Base-by-base conservation (phyloP, 2,888 invertebrate genomes). In the Ochropleura plecta region DNA sequence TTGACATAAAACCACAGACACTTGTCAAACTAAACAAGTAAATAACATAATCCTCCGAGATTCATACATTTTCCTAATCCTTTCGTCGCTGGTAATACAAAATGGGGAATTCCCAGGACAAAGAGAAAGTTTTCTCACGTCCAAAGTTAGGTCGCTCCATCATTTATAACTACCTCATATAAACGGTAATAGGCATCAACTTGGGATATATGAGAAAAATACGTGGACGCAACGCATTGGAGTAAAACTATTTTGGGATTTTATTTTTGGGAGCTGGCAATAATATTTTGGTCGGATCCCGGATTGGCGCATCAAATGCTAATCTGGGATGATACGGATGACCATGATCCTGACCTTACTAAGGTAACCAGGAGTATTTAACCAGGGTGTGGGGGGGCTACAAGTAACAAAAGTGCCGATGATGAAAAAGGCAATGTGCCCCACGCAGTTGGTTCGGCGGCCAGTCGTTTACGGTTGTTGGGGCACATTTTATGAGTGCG, bases 101-200 rank as follows among this genome's bases (percentile, higher is more conserved):
- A 87, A 79, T 71, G 76, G 76, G 76, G 67, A 83, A 79, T 83
- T 86, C 82, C 59, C 82, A 73, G 55, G 48, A 60, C 64, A 57
- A 16, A 63, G 66, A 49, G 14, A 67, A 83, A 88, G 73, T 86
- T 86, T 78, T 60, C 79, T 87, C 82, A 86, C 85, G 86, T 87
- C 49, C 77, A 20, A 79, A 84, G 79, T 81, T 85, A 63, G 64
- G 70, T 66, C 82, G 65, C 75, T 86, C 66, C 55, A 82, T 87
- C 88, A 88, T 53, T 81, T 76, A 79, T 82, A 86, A 87, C 83
- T 83, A 84, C 68, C 75, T 70, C 74, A 75, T 86, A 79, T 84
- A 76, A 80, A 70, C 78, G 74, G 53, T 86, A 83, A 84, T 82
- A 85, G 82, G 77, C 72, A 72, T 69, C 64, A 74, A 72, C 64